Base-by-base conservation (phyloP, 92 coral and sea anemone genomes). In the Epizoanthus stellaris region DNA sequence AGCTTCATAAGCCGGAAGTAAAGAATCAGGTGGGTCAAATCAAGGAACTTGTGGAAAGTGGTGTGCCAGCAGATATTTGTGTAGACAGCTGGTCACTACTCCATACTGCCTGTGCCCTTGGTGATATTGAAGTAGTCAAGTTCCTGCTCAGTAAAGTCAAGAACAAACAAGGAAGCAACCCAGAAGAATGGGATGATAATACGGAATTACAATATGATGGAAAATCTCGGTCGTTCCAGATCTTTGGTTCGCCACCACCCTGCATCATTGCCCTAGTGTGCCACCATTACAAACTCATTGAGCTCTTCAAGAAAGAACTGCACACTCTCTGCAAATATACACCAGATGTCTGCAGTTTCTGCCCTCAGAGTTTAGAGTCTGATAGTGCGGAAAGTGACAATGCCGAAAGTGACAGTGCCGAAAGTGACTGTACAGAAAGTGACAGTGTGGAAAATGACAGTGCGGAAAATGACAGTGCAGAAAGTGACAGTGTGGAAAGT, bases 181-280 rank as follows among this genome's bases (percentile, higher is more conserved):
- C 66, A 15, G 66, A 63, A 63, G 34, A 63, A 63, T 63, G 68
- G 68, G 68, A 21, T 14, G 21, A 63, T 63, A 63, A 63, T 12
- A 63, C 68, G 13, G 68, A 63, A 63, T 21, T 63, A 10, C 38
- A 63, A 63, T 21, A 19, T 63, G 38, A 63, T 63, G 34, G 12
- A 63, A 13, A 63, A 63, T 63, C 68, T 20, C 68, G 14, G 6
- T 19, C 68, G 3, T 63, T 63, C 19, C 30, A n/a, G 38, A 63
- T 63, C 3, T 12, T 63, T 34, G 68, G 68, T 13, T 63, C 68
- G 9, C 68, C 68, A 34, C 68, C 68, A 34, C 68, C 68, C 21
- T 63, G 68, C 4, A 10, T 63, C 68, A 63, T 63, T 7, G 68
- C 68, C 5, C 68, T 63, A 19, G 68, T 63, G 68, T 63, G 68